Conservation (phyloP, 2,888 invertebrate genomes). For the Sesia bembeciformis region DNA sequence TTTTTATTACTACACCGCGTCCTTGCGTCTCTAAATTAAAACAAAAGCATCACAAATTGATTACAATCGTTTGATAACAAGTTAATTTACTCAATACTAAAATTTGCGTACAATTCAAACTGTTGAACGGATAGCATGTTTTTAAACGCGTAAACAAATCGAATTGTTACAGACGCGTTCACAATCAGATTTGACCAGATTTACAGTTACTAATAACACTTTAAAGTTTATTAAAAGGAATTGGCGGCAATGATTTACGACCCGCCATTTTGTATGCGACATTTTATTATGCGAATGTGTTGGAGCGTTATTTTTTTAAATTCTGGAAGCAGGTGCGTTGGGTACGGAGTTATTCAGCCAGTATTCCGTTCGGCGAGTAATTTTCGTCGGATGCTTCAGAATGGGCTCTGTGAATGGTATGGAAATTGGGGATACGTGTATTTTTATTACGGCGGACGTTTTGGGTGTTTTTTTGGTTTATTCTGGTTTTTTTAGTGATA, state of each 20-base stretch:
- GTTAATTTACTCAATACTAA: constrained; percentile 24
- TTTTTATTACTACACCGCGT: not conserved
- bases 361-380: constrained; percentile 36
- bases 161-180: constrained; percentile 17
- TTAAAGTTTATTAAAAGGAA: constrained; percentile 66
- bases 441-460: constrained; percentile 21
- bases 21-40: constrained; percentile 9
- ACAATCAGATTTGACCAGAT: constrained; percentile 18
- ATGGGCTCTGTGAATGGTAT: constrained; percentile 40
- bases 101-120: constrained; percentile 17
- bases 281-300: constrained; percentile 61
- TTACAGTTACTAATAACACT: constrained; percentile 65
- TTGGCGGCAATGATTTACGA: constrained; percentile 62
- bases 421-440: constrained; percentile 35
- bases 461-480: not conserved
- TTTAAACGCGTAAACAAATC: constrained; percentile 40
- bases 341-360: constrained; percentile 39
- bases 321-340: constrained; percentile 55
- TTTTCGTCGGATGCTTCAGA: constrained; percentile 40
- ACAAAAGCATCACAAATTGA: constrained; percentile 40
- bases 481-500: not conserved
- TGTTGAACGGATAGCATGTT: constrained; percentile 12
- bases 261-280: constrained; percentile 57
- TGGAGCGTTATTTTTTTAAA: constrained; percentile 47
- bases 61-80: constrained; percentile 24